A percentile compares a stretch with the other conserved stretches of the same genome.
Evolutionary conservation across 2,888 invertebrate genomes (phyloP).

Genomic region (Agonopterix subpropinquella): DNA sequence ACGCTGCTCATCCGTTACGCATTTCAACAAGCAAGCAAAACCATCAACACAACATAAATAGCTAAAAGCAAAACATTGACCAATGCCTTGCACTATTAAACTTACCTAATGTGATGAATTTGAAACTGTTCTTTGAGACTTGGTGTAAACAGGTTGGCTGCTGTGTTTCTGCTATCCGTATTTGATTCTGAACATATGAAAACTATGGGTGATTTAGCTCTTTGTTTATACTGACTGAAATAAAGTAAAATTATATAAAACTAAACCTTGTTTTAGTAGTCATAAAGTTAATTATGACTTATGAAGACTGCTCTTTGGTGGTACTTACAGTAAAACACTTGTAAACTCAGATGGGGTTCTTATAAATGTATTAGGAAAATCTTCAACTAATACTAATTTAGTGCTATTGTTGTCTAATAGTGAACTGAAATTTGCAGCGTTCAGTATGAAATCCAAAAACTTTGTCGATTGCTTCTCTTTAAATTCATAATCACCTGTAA

Average conservation of each 20-base stretch:
- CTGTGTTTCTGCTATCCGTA: slow-evolving; percentile 74
- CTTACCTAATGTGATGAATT: slow-evolving; percentile 81
- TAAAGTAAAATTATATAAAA: slow-evolving; percentile 1
- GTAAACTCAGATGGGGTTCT: slow-evolving; percentile 80
- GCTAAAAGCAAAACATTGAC: background rate
- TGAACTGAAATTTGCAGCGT: slow-evolving; percentile 85
- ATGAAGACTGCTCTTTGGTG: background rate
- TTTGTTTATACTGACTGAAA: slow-evolving; percentile 75
- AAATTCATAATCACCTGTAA: slow-evolving; percentile 61
- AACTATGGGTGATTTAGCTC: slow-evolving; percentile 80
- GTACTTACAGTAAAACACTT: slow-evolving; percentile 80
- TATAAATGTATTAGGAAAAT: slow-evolving; percentile 87
- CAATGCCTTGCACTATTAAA: background rate
- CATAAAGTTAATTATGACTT: no score
- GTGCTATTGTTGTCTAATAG: slow-evolving; percentile 69
- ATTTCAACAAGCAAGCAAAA: no score
- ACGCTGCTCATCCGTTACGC: no score
- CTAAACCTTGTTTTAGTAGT: background rate
- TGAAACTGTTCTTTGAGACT: slow-evolving; percentile 76
- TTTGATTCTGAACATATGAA: slow-evolving; percentile 84
- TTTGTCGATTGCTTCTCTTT: slow-evolving; percentile 78
- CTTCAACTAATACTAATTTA: slow-evolving; percentile 83
- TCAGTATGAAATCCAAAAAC: slow-evolving; percentile 85
- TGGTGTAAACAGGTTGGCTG: slow-evolving; percentile 79
- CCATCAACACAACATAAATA: background rate